Evolutionary conservation across 2,113 vertebrate genomes (phyloP), one percentile per base, ranked within the genome.

Genomic region (Fulica atra): DNA sequence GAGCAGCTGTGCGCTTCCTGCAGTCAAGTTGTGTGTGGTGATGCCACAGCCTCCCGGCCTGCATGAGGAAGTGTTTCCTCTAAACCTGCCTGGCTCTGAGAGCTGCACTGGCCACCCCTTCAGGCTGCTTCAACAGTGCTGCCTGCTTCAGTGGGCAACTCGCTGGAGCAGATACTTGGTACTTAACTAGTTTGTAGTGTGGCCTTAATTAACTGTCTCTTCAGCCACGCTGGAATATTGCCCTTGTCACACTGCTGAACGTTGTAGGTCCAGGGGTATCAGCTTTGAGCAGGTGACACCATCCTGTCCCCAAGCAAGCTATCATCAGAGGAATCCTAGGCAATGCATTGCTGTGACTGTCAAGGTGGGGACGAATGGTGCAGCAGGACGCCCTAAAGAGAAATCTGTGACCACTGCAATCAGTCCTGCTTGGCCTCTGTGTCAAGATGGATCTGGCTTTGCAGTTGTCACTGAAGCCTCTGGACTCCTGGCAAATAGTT

Each of bases 271-370:
- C 31, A 29, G 38, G 14, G 16, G 16, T 44, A 59, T 53, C 80
- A 63, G 28, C 72, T 54, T 18, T 53, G 56, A 59, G 83, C 59
- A n/a, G 59, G 59, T 60, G 66, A 53, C 71, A 80, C 29, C 0
- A 1, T 11, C 35, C 20, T 38, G 35, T 57, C 46, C 54, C 36
- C 16, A 20, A 9, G 68, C 79, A 50, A 5, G 12, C 31, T 11
- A 0, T 4, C 26, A 53, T 12, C 12, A 11, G 28, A n/a, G 53
- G 13, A 40, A 42, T 31, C 7, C 54, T 35, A 17, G 31, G 50
- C 42, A 20, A 8, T 13, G 31, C 13, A 1, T 68, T 46, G 54
- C 1, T 0, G 7, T 9, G 57, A 40, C 26, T 11, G 1, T 20
- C 12, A 33, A 5, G 29, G 23, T 53, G 44, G 51, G 69, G 6